phyloP scores from a whole-genome alignment of 2,888 invertebrate species.

The Polyommatus icarus region DNA sequence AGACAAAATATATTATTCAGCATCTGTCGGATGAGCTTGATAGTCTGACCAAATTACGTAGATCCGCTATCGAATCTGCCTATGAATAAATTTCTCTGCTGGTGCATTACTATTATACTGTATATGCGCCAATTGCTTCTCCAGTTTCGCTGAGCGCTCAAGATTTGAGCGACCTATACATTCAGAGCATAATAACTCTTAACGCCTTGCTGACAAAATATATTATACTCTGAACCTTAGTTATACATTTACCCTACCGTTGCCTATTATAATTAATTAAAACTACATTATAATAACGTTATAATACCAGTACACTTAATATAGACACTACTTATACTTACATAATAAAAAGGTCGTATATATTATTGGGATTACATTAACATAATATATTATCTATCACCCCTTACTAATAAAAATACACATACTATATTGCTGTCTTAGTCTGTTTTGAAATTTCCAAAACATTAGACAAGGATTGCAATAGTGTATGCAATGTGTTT shows the following conservation, averaged over 20 bases:
- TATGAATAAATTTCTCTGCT: too few species aligned
- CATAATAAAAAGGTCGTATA: neutral
- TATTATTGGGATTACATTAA: neutral
- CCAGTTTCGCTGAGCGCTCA: neutral
- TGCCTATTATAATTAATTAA: conserved; percentile 1
- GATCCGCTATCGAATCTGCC: too few species aligned
- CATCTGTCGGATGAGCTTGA: too few species aligned
- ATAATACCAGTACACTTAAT: neutral
- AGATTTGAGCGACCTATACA: too few species aligned
- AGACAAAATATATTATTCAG: too few species aligned
- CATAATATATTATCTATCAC: neutral
- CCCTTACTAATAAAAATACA: neutral
- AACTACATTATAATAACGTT: neutral
- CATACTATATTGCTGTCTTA: neutral
- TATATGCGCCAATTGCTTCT: neutral
- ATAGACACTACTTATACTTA: neutral
- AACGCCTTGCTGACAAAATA: too few species aligned
- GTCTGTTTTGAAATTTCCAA: neutral
- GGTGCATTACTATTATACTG: too few species aligned
- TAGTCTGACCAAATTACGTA: too few species aligned
- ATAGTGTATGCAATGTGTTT: neutral
- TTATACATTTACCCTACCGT: neutral
- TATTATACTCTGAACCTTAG: too few species aligned
- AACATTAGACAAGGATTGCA: neutral
- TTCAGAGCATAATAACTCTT: too few species aligned